Evolutionary conservation across 1,140 invertebrate species (phyloP).

Genomic region (Olivierus martensii): DNA sequence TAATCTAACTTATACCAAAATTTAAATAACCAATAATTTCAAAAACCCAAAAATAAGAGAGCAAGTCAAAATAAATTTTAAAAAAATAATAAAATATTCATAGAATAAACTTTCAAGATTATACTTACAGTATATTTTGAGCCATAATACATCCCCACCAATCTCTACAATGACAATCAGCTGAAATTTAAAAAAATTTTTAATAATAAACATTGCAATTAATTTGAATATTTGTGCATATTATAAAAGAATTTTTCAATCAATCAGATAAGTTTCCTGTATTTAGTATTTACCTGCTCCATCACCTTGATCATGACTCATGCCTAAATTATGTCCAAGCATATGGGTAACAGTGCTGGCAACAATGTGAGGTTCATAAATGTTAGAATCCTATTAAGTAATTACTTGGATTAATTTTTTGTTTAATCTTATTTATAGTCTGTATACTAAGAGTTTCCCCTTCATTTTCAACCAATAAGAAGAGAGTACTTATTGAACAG

Average conservation of each 20-base stretch:
- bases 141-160: conserved; percentile 95
- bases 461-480: too few species aligned
- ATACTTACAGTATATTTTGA: conserved; percentile 48
- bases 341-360: conserved; percentile 90
- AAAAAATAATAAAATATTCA: too few species aligned
- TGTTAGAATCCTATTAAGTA: conserved; percentile 52
- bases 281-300: conserved; percentile 4
- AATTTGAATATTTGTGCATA: not conserved
- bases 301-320: conserved; percentile 57
- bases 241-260: not conserved
- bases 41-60: not conserved
- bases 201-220: not conserved
- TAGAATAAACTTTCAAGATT: too few species aligned
- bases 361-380: conserved; percentile 82
- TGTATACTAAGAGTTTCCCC: too few species aligned
- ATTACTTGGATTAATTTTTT: too few species aligned
- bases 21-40: not conserved
- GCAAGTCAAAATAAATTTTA: too few species aligned
- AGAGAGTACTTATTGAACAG: too few species aligned
- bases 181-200: conserved; percentile 24
- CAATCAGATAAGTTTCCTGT: not conserved
- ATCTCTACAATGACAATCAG: conserved; percentile 70
- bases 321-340: conserved; percentile 92
- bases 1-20: not conserved
- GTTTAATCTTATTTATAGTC: too few species aligned